Conservation (phyloP, 1,140 invertebrate genomes). For the Drosophila littoralis region DNA sequence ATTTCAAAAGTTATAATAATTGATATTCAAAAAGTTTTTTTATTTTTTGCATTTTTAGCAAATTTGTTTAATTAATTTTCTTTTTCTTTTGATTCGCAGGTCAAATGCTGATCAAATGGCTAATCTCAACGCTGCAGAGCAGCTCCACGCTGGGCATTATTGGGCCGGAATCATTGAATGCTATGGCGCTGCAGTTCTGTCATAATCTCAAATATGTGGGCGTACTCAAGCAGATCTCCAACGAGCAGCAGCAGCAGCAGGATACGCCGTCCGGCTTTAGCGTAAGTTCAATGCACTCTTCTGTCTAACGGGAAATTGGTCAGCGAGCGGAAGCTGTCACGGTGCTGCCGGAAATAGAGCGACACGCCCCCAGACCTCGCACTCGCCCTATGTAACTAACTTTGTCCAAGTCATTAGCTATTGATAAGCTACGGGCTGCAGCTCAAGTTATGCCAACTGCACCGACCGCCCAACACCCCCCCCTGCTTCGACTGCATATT, state of each 20-base stretch:
- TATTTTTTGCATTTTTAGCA: background rate
- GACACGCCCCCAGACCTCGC: background rate
- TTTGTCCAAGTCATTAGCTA: slow-evolving; percentile 41
- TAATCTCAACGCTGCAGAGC: slow-evolving; percentile 91
- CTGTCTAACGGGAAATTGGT: slow-evolving; percentile 26
- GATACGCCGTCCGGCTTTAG: slow-evolving; percentile 87
- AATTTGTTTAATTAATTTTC: background rate
- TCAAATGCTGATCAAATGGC: slow-evolving; percentile 95
- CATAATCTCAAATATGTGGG: slow-evolving; percentile 95
- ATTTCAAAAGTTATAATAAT: too few relatives aligned
- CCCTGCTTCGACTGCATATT: slow-evolving; percentile 9
- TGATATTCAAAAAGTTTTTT: too few relatives aligned
- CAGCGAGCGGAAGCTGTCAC: slow-evolving; percentile 68
- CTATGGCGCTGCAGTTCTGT: slow-evolving; percentile 92
- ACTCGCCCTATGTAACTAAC: slow-evolving; percentile 12
- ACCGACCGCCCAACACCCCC: background rate
- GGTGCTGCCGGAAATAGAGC: slow-evolving; percentile 64
- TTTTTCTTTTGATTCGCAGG: slow-evolving; percentile 86
- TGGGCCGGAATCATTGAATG: slow-evolving; percentile 87
- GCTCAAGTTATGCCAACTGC: slow-evolving; percentile 12
- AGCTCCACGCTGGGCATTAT: slow-evolving; percentile 82
- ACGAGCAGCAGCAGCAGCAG: slow-evolving; percentile 59
- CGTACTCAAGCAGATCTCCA: slow-evolving; percentile 90
- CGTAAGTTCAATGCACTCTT: slow-evolving; percentile 86
- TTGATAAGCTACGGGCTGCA: slow-evolving; percentile 27